Base-by-base conservation (phyloP, 37 sponge, comb jelly and placozoan species). In the Halisarca cf. caerulea region DNA sequence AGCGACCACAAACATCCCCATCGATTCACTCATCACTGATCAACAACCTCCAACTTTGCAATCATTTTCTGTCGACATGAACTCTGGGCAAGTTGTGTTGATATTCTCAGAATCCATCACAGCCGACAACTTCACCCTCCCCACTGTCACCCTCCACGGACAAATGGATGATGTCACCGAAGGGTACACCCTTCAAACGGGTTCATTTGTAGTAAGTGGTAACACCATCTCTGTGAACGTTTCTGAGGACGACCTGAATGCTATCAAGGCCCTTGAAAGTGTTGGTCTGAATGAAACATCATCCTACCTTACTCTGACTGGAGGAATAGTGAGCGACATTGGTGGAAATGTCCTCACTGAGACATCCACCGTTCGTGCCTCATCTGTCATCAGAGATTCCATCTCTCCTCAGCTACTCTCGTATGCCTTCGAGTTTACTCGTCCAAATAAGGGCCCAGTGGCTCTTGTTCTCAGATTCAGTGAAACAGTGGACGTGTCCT, bases 41-140 rank as follows among this genome's bases (percentile, higher is more conserved):
- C 43, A 80, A 38, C 79, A 77, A 43, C 85, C 90, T 35, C 93
- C 93, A 28, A 17, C 28, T 1, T 64, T 96, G 38, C 35, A 60
- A 9, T 36, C 75, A 7, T 96, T 85, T 79, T 75, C 66, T n/a
- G 28, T 96, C 7, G 80, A 94, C 59, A 79, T 92, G 89, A 91
- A 96, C 81, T 85, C 58, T 84, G 97, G 97, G 58, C 43, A 79
- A 18, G 66, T 96, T 18, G 32, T 78, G 35, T 54, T 96, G 28
- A 94, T 89, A 18, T 96, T 96, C 80, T 83, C 87, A 59, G 94
- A 96, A 70, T 78, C 91, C 25, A 54, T 96, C 27, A 38, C 37
- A 18, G 78, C 86, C 2, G 84, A 86, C 27, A 81, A 66, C 44
- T 89, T 93, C 34, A 87, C 54, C n/a, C 34, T 88, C 24, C 74